Evolutionary conservation across 2,888 invertebrate genomes (phyloP).

Genomic region (Hydraecia micacea): DNA sequence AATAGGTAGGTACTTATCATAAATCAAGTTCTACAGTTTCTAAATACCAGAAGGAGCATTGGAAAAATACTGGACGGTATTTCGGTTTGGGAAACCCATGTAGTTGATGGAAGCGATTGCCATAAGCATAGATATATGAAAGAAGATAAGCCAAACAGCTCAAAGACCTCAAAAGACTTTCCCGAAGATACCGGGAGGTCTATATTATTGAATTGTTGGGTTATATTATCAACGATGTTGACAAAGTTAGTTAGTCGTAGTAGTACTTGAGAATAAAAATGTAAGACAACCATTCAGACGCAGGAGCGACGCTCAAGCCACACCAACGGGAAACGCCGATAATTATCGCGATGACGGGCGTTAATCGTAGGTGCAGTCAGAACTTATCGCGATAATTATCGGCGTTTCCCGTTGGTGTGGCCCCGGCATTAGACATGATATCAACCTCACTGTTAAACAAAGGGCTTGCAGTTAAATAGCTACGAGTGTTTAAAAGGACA

Average conservation of each 20-base stretch:
- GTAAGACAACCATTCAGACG: background rate
- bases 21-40: background rate
- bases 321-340: too few relatives aligned
- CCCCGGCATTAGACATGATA: background rate
- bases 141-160: background rate
- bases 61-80: conserved; percentile 25
- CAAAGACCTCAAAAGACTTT: too few relatives aligned
- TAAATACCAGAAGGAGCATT: background rate
- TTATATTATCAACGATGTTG: background rate
- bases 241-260: background rate
- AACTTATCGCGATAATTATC: too few relatives aligned
- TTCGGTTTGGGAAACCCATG: background rate
- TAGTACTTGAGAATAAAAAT: background rate
- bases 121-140: too few relatives aligned
- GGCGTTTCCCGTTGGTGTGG: too few relatives aligned
- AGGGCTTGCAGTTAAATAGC: too few relatives aligned
- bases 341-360: too few relatives aligned
- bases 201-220: background rate
- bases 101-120: background rate
- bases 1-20: too few relatives aligned
- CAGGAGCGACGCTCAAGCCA: background rate
- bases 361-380: too few relatives aligned
- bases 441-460: background rate
- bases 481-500: background rate
- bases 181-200: background rate